A percentile compares a stretch with the other conserved stretches of the same genome.
phyloP scores from a whole-genome alignment of 1,140 invertebrate genomes.

The Teleopsis dalmanni region DNA sequence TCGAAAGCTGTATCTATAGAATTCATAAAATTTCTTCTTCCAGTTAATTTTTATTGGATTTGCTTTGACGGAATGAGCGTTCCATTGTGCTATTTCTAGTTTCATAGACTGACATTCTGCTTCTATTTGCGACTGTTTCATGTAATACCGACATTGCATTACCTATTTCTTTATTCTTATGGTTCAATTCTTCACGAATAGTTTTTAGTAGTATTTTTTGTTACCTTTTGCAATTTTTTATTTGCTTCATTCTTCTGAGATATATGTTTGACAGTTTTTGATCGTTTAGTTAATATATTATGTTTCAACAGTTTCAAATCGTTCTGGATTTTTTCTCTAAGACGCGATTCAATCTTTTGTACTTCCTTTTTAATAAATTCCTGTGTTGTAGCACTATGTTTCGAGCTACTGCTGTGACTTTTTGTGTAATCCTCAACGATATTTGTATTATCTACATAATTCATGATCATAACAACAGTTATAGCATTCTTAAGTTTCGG shows the following conservation, averaged over 20 bases:
- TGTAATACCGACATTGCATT: slow-evolving; percentile 24
- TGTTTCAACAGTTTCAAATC: slow-evolving; percentile 51
- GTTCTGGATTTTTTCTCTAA: slow-evolving; percentile 48
- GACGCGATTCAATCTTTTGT: slow-evolving; percentile 41
- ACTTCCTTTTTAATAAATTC: slow-evolving; percentile 19
- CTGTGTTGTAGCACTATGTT: slow-evolving; percentile 10
- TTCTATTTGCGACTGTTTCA: slow-evolving; percentile 32
- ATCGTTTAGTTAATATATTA: slow-evolving; percentile 49
- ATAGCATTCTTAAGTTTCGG: too few species aligned
- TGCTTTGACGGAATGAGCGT: slow-evolving; percentile 23
- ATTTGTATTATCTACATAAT: too few species aligned
- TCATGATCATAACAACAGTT: too few species aligned
- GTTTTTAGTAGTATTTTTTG: slow-evolving; percentile 25
- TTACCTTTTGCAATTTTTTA: slow-evolving; percentile 17
- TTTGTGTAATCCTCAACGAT: slow-evolving; percentile 49
- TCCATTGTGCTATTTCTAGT: slow-evolving; percentile 37
- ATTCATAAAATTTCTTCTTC: slow-evolving; percentile 23
- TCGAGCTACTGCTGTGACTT: slow-evolving; percentile 11
- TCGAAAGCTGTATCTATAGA: too few species aligned
- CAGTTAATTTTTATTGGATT: slow-evolving; percentile 30
- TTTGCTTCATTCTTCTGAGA: slow-evolving; percentile 37
- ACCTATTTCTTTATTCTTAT: slow-evolving; percentile 23
- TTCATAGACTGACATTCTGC: slow-evolving; percentile 39
- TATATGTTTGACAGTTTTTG: slow-evolving; percentile 48
- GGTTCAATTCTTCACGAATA: slow-evolving; percentile 25